Conservation (phyloP, 1,140 invertebrate species). For the Drosophila parabipectinata region DNA sequence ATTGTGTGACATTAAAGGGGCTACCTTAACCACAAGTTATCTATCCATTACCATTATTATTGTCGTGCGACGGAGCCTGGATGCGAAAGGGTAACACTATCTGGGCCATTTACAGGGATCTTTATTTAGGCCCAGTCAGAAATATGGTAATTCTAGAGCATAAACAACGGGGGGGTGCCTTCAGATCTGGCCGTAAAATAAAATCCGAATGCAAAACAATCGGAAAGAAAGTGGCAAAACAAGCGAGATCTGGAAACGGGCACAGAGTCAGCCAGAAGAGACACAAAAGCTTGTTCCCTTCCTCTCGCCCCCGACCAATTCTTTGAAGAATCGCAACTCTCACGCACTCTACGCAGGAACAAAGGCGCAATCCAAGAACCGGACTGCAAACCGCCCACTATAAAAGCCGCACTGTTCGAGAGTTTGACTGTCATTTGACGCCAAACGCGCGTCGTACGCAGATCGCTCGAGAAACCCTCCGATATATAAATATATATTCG, state of each 20-base stretch:
- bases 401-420: constrained; percentile 60
- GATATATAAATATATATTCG: constrained; percentile 12
- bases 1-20: constrained; percentile 33
- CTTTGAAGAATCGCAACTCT: constrained; percentile 50
- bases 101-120: constrained; percentile 32
- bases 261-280: constrained; percentile 49
- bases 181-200: constrained; percentile 20
- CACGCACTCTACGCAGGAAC: constrained; percentile 79
- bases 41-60: constrained; percentile 32
- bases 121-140: constrained; percentile 27
- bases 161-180: constrained; percentile 57
- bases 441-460: constrained; percentile 62
- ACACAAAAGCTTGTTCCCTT: constrained; percentile 35
- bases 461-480: constrained; percentile 22
- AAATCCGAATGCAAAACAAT: constrained; percentile 55
- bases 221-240: constrained; percentile 71
- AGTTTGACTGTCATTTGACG: constrained; percentile 75
- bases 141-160: constrained; percentile 65
- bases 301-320: constrained; percentile 1
- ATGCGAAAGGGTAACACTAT: constrained; percentile 33
- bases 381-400: constrained; percentile 66
- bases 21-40: constrained; percentile 39
- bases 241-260: constrained; percentile 71
- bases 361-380: constrained; percentile 76
- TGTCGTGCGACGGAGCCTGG: constrained; percentile 23